These are phyloP conservation scores for Drosophila jambulina DNA, from an alignment of 1,140 invertebrate genomes.

Conservation along the genomic window DNA sequence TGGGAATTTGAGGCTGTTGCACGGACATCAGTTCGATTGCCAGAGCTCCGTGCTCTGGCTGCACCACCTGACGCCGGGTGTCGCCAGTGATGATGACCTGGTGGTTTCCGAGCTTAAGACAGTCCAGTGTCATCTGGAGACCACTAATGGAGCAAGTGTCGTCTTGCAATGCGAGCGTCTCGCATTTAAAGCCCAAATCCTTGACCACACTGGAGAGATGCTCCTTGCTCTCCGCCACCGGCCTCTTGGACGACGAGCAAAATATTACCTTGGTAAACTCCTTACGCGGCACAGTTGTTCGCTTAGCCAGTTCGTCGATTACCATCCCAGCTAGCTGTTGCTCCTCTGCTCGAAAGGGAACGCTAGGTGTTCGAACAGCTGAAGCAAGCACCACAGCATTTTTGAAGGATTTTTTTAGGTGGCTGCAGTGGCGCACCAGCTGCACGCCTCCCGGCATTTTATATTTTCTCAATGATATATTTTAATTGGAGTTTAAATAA, in stretches of 20 bases:
- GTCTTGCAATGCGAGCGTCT: constrained; percentile 31
- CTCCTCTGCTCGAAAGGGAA: constrained; percentile 23
- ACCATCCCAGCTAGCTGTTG: constrained; percentile 46
- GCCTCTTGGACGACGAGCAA: constrained; percentile 30
- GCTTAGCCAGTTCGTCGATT: constrained; percentile 70
- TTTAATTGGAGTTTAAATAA: neutral
- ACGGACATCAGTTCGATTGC: constrained; percentile 45
- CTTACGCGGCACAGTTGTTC: constrained; percentile 53
- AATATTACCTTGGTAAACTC: constrained; percentile 58
- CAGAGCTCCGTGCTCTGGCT: constrained; percentile 20
- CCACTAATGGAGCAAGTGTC: constrained; percentile 48
- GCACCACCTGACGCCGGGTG: constrained; percentile 27
- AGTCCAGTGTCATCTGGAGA: constrained; percentile 51
- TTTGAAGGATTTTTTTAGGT: neutral
- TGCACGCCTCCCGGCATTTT: constrained; percentile 42
- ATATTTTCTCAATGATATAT: neutral
- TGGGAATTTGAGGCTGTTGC: neutral
- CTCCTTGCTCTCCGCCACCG: neutral
- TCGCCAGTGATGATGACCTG: constrained; percentile 61
- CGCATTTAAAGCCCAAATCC: constrained; percentile 52
- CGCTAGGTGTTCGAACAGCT: constrained; percentile 64
- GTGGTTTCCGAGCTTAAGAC: constrained; percentile 15
- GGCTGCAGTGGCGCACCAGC: constrained; percentile 20
- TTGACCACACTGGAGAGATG: constrained; percentile 24
- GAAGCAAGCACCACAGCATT: constrained; percentile 63